These are phyloP conservation scores for Trichogramma evanescens DNA, from an alignment of 2,888 invertebrate species.

Conservation along the genomic window DNA sequence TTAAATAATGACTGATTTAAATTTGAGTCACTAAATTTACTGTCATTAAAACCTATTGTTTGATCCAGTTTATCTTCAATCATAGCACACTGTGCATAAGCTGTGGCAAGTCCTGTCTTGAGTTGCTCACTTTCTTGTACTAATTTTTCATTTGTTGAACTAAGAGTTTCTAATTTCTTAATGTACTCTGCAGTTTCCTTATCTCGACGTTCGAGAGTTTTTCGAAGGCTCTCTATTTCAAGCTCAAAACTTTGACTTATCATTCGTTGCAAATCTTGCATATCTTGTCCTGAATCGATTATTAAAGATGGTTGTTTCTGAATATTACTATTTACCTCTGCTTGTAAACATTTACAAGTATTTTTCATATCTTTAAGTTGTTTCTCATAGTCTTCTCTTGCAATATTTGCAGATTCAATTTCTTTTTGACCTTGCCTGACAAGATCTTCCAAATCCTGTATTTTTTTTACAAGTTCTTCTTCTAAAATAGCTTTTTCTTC, in stretches of 20 bases:
- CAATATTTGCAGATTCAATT: constrained; percentile 34
- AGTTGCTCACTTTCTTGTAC: constrained; percentile 35
- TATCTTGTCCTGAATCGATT: constrained; percentile 10
- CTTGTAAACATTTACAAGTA: constrained; percentile 36
- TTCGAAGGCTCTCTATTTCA: constrained; percentile 28
- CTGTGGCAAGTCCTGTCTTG: constrained; percentile 35
- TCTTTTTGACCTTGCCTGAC: constrained; percentile 29
- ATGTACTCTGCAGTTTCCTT: constrained; percentile 26
- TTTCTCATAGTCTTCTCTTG: constrained; percentile 40
- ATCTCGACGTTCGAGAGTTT: constrained; percentile 27
- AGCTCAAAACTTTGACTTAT: constrained; percentile 25
- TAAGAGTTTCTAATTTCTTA: constrained; percentile 28
- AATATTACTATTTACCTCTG: constrained; percentile 22
- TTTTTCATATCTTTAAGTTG: constrained; percentile 43
- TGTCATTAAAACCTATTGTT: constrained; percentile 30
- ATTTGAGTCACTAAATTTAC: constrained; percentile 25
- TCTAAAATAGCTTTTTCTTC: constrained; percentile 47
- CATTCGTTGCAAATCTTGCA: constrained; percentile 1
- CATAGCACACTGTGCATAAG: constrained; percentile 42
- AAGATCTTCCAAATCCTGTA: constrained; percentile 53
- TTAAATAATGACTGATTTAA: constrained; percentile 10
- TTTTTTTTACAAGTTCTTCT: constrained; percentile 48
- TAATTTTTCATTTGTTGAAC: constrained; percentile 27
- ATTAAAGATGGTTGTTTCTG: constrained; percentile 2
- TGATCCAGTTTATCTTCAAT: constrained; percentile 37